phyloP scores from a whole-genome alignment of 1,140 invertebrate species.

The Agrypnia vestita region DNA sequence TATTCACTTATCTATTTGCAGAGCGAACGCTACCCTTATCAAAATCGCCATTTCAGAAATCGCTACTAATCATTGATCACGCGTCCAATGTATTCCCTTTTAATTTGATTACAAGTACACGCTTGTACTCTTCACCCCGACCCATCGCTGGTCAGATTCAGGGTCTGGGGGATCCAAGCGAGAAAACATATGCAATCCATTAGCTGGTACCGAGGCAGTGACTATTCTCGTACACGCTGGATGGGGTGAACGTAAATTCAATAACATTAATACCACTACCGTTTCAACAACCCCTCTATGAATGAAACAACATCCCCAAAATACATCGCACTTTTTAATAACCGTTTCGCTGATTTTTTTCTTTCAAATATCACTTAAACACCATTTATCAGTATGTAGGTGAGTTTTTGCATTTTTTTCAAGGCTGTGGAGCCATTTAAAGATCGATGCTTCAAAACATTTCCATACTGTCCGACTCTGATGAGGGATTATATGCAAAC shows the following conservation, averaged over 20 bases:
- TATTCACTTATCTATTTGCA: too few species aligned
- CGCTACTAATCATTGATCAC: too few species aligned
- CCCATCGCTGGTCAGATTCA: neutral
- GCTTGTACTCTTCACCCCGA: neutral
- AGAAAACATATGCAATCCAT: constrained; percentile 46
- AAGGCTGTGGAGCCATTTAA: too few species aligned
- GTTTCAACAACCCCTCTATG: constrained; percentile 36
- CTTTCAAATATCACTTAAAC: too few species aligned
- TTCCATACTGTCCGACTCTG: too few species aligned
- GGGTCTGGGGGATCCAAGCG: neutral
- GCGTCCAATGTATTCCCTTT: neutral
- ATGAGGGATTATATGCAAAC: too few species aligned
- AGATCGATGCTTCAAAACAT: too few species aligned
- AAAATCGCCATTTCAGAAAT: too few species aligned
- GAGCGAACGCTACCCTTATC: too few species aligned
- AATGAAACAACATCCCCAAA: constrained; percentile 21
- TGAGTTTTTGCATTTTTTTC: too few species aligned
- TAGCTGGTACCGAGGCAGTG: constrained; percentile 46
- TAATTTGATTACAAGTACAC: constrained; percentile 32
- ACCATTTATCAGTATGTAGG: too few species aligned
- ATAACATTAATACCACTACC: constrained; percentile 51
- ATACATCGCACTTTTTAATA: neutral
- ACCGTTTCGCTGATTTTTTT: too few species aligned
- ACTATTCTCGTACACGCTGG: neutral
- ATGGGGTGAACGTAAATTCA: constrained; percentile 37